Evolutionary conservation across 1,140 invertebrate genomes (phyloP).

Genomic region (Zaprionus vittiger): DNA sequence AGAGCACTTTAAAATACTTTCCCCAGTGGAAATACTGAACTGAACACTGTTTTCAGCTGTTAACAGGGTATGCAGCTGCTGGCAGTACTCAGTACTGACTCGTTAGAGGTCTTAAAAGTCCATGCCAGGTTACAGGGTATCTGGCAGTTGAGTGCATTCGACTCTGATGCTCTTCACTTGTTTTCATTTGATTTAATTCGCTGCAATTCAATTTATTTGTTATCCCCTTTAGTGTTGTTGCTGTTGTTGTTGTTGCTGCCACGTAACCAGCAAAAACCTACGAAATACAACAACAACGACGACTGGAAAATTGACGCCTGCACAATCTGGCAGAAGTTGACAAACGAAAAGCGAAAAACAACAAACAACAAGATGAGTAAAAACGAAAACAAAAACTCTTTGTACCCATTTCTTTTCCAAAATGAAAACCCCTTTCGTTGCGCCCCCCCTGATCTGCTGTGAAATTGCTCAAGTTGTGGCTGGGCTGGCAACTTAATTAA

Average conservation of each 20-base stretch:
- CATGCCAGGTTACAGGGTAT: constrained; percentile 7
- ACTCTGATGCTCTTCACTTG: background rate
- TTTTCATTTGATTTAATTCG: constrained; percentile 78
- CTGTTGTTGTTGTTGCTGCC: background rate
- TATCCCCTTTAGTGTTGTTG: constrained; percentile 9
- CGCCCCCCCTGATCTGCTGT: background rate
- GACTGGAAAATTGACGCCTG: constrained; percentile 20
- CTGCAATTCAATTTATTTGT: constrained; percentile 65
- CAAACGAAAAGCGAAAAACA: constrained; percentile 15
- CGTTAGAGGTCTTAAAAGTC: background rate
- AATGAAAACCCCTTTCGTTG: background rate
- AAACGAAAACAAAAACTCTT: constrained; percentile 8
- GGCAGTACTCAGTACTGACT: too few species aligned
- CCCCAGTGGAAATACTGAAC: background rate
- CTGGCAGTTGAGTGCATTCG: constrained; percentile 8
- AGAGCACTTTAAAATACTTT: too few species aligned
- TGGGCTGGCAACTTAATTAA: constrained; percentile 52
- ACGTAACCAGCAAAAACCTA: constrained; percentile 27
- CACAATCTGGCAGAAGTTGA: constrained; percentile 30
- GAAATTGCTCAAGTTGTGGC: constrained; percentile 30
- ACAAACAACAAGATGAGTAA: constrained; percentile 16
- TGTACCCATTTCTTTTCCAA: constrained; percentile 19
- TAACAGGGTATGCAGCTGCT: background rate
- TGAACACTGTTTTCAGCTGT: too few species aligned
- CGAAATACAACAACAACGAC: background rate